A percentile compares a stretch with the other conserved stretches of the same genome.
Evolutionary conservation across 2,113 vertebrate genomes (phyloP).

Genomic region (Pionites leucogaster): DNA sequence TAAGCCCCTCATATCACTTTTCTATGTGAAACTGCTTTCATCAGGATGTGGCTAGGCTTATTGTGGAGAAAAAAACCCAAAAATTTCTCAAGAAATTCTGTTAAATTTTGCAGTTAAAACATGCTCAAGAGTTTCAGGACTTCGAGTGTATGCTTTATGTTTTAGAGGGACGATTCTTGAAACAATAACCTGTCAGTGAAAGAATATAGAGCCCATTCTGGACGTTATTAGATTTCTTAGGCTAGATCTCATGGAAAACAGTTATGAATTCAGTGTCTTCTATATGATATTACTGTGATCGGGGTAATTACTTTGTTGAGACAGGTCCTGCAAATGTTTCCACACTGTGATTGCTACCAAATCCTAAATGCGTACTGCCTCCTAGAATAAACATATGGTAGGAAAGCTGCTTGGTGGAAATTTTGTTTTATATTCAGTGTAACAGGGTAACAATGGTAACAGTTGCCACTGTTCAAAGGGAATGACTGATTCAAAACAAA

Average conservation of each 20-base stretch:
- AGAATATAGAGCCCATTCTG: background rate
- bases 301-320: conserved; percentile 52
- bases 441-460: conserved; percentile 67
- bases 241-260: background rate
- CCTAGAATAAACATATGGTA: conserved; percentile 61
- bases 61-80: background rate
- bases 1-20: background rate
- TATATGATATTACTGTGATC: background rate
- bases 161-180: background rate
- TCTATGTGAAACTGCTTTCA: background rate
- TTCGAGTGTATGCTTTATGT: background rate
- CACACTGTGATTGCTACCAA: conserved; percentile 33
- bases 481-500: conserved; percentile 65
- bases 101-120: background rate
- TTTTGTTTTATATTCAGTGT: conserved; percentile 66
- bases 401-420: conserved; percentile 65
- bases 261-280: background rate
- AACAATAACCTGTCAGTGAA: background rate
- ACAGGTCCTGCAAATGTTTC: conserved; percentile 49
- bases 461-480: conserved; percentile 65
- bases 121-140: background rate
- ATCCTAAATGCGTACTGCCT: conserved; percentile 58
- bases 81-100: background rate
- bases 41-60: background rate
- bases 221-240: background rate